phyloP scores from a whole-genome alignment of 2,113 vertebrate species.

The Ochotona princeps region DNA sequence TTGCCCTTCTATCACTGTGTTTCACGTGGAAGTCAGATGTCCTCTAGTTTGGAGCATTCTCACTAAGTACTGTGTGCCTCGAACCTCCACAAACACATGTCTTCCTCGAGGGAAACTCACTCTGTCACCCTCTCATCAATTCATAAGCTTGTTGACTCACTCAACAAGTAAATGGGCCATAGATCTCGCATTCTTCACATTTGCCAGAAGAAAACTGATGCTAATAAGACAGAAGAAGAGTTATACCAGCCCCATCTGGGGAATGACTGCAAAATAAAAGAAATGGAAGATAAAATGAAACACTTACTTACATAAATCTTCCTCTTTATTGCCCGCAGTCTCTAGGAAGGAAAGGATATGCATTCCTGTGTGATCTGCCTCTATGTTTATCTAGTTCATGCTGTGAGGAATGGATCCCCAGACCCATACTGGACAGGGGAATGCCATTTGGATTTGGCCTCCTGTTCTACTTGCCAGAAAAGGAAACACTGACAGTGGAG shows the following conservation, averaged over 20 bases:
- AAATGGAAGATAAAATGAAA: background rate
- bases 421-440: slow-evolving; percentile 53
- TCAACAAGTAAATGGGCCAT: background rate
- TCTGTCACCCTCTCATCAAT: background rate
- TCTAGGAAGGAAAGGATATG: slow-evolving; percentile 47
- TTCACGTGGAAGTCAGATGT: background rate
- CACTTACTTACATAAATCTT: background rate
- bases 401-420: slow-evolving; percentile 54
- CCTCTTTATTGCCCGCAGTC: background rate
- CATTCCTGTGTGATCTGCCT: background rate
- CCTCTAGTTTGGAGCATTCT: background rate
- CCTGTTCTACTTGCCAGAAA: slow-evolving; percentile 7
- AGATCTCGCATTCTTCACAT: slow-evolving; percentile 16
- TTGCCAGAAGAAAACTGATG: slow-evolving; percentile 5
- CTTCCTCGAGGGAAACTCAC: background rate
- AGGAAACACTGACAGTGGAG: background rate
- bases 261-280: slow-evolving; percentile 25
- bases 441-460: slow-evolving; percentile 50
- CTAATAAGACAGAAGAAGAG: slow-evolving; percentile 38
- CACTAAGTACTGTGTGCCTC: background rate
- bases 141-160: slow-evolving; percentile 56
- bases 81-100: background rate
- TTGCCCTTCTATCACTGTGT: background rate
- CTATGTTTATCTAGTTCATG: slow-evolving; percentile 56
- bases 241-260: slow-evolving; percentile 10